Evolutionary conservation across 2,797 vertebrate genomes (phyloP), one percentile per base, ranked within the genome.

Genomic region (Sylvilagus floridanus): DNA sequence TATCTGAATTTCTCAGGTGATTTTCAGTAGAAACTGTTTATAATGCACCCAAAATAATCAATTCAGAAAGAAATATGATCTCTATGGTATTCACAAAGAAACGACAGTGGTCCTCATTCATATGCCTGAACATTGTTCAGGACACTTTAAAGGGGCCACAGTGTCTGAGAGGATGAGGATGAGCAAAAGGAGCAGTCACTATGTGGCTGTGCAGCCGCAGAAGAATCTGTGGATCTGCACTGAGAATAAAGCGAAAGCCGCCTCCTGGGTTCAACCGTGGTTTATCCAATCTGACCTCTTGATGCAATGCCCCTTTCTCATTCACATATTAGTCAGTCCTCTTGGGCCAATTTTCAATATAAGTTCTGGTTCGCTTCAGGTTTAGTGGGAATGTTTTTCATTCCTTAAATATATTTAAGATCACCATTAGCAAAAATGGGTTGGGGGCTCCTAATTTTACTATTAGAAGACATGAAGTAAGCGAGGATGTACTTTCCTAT

Each of bases 41-140:
- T 87, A 87, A 72, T 73, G 21, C 42, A 79, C 75, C 35, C 28
- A 82, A 89, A 84, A 37, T 52, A 91, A 50, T 84, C 68, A 76
- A 78, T 63, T 88, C 72, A 84, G n/a, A 19, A 79, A 95, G 79
- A 85, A 69, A 91, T 60, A 19, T 32, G 65, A 90, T 50, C 24
- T 52, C 63, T 88, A 30, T 57, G 13, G 19, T 26, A 65, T 35
- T 75, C 54, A 7, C 50, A 73, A 71, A 52, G 28, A 65, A 94
- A 63, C 76, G 76, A 66, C 19, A n/a, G 19, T 28, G 8, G 19
- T 22, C 42, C 26, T 50, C 13, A 83, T 52, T 30, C 13, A 57
- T 22, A 57, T 19, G 2, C 21, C 62, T 77, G 8, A 28, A 16
- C 19, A 35, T 71, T 63, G 88, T 35, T 26, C 2, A 75, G 35